Evolutionary conservation across 2,888 invertebrate genomes (phyloP).

Genomic region (Acleris holmiana): DNA sequence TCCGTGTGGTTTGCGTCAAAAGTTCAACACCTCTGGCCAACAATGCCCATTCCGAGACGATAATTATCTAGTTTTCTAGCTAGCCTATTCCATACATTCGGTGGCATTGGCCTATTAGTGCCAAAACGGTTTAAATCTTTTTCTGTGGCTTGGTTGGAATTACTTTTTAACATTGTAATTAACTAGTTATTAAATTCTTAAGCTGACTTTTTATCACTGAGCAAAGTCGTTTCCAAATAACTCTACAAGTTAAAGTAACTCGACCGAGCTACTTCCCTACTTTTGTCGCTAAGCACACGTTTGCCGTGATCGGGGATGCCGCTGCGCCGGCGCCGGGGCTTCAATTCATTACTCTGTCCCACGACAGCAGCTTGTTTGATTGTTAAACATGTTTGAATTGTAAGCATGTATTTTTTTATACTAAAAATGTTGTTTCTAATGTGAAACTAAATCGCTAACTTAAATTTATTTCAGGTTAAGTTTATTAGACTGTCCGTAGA

Average conservation of each 20-base stretch:
- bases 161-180: too few species aligned
- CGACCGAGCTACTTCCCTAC: constrained; percentile 22
- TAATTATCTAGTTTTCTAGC: background rate
- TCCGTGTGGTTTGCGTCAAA: constrained; percentile 56
- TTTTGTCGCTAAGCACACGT: constrained; percentile 68
- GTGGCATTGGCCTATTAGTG: too few species aligned
- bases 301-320: constrained; percentile 49
- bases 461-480: constrained; percentile 35
- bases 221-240: background rate
- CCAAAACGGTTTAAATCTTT: too few species aligned
- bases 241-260: constrained; percentile 9
- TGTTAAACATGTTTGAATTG: constrained; percentile 42
- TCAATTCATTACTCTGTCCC: constrained; percentile 54
- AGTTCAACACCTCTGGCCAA: constrained; percentile 3
- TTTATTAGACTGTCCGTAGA: constrained; percentile 32
- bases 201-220: too few species aligned
- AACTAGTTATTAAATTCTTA: too few species aligned
- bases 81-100: background rate
- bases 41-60: background rate
- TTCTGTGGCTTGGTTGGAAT: too few species aligned
- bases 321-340: constrained; percentile 55
- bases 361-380: constrained; percentile 45
- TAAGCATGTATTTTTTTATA: constrained; percentile 51
- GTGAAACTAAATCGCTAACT: constrained; percentile 38
- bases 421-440: constrained; percentile 37